These are phyloP conservation scores for Nemotelus pantherinus DNA, from an alignment of 2,888 invertebrate genomes.

Conservation along the genomic window DNA sequence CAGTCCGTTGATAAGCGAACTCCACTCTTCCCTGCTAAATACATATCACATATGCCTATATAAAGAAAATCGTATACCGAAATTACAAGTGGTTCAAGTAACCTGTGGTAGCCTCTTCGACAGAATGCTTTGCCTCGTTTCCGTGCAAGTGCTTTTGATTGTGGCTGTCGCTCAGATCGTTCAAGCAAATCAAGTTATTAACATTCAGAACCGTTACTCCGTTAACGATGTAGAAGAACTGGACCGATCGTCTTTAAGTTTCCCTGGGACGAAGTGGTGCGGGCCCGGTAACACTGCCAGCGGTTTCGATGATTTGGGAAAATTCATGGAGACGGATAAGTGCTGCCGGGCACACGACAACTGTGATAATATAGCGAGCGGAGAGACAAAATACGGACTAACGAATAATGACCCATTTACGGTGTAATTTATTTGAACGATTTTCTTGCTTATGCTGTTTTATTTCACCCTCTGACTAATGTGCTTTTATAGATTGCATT, in stretches of 20 bases:
- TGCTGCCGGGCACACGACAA: constrained; percentile 85
- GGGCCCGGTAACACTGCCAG: constrained; percentile 83
- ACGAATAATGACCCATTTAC: constrained; percentile 53
- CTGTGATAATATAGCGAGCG: constrained; percentile 57
- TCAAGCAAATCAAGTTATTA: constrained; percentile 4
- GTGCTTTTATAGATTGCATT: constrained; percentile 49
- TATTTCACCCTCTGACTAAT: not conserved
- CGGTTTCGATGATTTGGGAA: constrained; percentile 80
- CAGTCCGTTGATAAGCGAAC: too few relatives aligned
- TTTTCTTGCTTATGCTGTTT: not conserved
- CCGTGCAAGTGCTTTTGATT: not conserved
- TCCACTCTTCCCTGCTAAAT: too few relatives aligned
- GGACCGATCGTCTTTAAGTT: constrained; percentile 23
- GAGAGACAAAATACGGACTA: constrained; percentile 51
- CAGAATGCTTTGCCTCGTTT: not conserved
- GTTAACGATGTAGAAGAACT: constrained; percentile 12
- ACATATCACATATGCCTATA: too few relatives aligned
- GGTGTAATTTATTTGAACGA: constrained; percentile 27
- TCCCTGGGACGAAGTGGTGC: constrained; percentile 86
- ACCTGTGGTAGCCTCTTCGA: not conserved
- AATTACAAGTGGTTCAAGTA: too few relatives aligned
- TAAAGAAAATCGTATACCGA: too few relatives aligned
- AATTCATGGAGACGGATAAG: constrained; percentile 78
- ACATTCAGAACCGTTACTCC: not conserved
- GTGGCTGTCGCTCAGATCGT: not conserved